Evolutionary conservation across 2,113 vertebrate species (phyloP).

Genomic region (Dinomys branickii): DNA sequence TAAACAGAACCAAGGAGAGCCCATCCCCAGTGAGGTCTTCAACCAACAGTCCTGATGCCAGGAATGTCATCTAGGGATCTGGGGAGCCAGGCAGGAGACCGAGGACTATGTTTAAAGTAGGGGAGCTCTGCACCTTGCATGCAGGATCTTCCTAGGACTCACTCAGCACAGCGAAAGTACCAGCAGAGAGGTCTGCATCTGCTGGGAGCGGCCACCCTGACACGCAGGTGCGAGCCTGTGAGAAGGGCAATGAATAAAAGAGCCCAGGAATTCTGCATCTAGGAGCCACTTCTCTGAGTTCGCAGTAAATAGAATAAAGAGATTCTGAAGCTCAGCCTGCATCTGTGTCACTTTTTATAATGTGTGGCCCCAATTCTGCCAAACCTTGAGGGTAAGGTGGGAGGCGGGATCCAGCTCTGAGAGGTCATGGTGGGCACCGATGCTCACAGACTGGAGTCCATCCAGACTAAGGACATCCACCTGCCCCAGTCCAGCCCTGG

Average conservation of each 20-base stretch:
- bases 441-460: not conserved
- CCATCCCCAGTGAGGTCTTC: not conserved
- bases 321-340: accelerated
- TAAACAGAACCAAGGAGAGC: accelerated
- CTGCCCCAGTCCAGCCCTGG: not conserved
- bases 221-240: no score
- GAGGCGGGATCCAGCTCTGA: not conserved
- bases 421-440: not conserved
- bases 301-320: not conserved
- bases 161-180: not conserved
- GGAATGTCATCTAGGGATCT: not conserved
- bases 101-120: not conserved
- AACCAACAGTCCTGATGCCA: not conserved
- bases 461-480: not conserved
- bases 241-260: not conserved
- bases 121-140: not conserved
- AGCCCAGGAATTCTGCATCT: not conserved
- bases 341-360: not conserved
- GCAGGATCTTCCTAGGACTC: not conserved
- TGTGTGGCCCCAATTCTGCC: not conserved
- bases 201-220: accelerated
- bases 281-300: not conserved
- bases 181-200: not conserved
- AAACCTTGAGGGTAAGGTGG: not conserved
- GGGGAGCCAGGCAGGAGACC: not conserved